phyloP scores from a whole-genome alignment of 2,797 vertebrate genomes.

The Chelon auratus region DNA sequence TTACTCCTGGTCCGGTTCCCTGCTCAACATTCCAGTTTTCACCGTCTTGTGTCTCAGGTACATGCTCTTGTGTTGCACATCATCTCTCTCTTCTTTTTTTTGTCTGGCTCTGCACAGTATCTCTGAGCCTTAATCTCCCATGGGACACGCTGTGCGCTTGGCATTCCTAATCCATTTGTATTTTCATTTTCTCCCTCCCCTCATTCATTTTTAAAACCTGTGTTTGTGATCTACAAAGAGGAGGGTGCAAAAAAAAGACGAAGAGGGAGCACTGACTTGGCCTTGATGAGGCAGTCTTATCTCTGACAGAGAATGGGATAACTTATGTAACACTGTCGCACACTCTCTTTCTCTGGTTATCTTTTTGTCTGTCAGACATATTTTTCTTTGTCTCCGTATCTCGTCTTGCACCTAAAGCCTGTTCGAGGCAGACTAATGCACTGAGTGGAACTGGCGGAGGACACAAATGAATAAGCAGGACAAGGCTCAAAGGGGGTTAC shows the following conservation, averaged over 20 bases:
- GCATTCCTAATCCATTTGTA: conserved; percentile 19
- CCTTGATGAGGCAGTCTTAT: conserved; percentile 61
- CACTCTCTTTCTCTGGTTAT: conserved; percentile 24
- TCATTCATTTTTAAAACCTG: conserved; percentile 22
- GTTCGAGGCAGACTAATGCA: conserved; percentile 16
- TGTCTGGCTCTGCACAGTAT: conserved; percentile 21
- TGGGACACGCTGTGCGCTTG: conserved; percentile 6
- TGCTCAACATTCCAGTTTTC: conserved; percentile 27
- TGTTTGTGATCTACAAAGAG: conserved; percentile 21
- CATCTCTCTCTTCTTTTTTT: conserved; percentile 3
- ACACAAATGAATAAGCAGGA: conserved; percentile 14
- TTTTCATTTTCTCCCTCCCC: too few relatives aligned
- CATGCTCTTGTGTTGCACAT: conserved; percentile 1
- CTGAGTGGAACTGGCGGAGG: conserved; percentile 29
- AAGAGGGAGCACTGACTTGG: conserved; percentile 44
- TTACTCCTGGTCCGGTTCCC: conserved; percentile 4
- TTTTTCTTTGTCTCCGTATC: conserved; percentile 30
- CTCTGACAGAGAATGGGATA: conserved; percentile 39
- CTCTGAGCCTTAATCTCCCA: conserved; percentile 23
- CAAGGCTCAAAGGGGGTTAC: conserved; percentile 7
- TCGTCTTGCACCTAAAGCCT: conserved; percentile 19
- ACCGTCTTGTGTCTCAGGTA: conserved; percentile 27
- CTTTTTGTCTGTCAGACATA: conserved; percentile 44
- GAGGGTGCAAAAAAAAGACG: background rate
- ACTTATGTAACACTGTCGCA: conserved; percentile 39